phyloP scores from a whole-genome alignment of 2,797 vertebrate genomes.

The Pseudomugil tenellus region DNA sequence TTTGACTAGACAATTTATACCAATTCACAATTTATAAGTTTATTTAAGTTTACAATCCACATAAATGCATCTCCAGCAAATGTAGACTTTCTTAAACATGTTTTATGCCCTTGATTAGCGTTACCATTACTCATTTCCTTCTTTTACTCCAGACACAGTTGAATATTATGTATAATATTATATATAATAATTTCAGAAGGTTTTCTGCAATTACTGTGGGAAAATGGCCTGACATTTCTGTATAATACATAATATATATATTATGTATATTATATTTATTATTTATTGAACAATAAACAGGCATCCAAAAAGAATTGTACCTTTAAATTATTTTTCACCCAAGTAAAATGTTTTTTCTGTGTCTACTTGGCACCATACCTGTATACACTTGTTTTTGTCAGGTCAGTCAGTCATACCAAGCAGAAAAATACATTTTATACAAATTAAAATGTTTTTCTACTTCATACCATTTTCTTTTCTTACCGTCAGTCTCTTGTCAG shows the following conservation, averaged over 20 bases:
- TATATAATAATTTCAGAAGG: background rate
- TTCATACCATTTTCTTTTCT: constrained; percentile 31
- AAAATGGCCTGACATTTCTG: background rate
- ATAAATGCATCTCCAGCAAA: too few relatives aligned
- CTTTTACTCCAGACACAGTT: background rate
- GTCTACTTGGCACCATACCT: background rate
- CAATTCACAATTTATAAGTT: background rate
- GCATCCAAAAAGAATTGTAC: background rate
- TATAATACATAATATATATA: background rate
- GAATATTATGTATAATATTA: too few relatives aligned
- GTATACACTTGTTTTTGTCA: background rate
- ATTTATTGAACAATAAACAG: background rate
- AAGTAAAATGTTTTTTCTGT: background rate
- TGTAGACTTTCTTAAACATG: constrained; percentile 13
- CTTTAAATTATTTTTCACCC: background rate
- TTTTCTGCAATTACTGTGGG: background rate
- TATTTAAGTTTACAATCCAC: background rate
- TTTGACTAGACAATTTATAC: background rate
- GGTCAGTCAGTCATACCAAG: background rate
- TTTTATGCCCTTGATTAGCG: background rate
- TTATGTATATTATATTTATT: background rate
- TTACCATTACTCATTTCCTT: background rate
- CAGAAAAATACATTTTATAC: background rate
- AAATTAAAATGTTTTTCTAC: background rate
- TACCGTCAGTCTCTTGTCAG: constrained; percentile 91